These are phyloP conservation scores for Pycnonotus jocosus DNA, from an alignment of 2,113 vertebrate genomes.

Conservation along the genomic window DNA sequence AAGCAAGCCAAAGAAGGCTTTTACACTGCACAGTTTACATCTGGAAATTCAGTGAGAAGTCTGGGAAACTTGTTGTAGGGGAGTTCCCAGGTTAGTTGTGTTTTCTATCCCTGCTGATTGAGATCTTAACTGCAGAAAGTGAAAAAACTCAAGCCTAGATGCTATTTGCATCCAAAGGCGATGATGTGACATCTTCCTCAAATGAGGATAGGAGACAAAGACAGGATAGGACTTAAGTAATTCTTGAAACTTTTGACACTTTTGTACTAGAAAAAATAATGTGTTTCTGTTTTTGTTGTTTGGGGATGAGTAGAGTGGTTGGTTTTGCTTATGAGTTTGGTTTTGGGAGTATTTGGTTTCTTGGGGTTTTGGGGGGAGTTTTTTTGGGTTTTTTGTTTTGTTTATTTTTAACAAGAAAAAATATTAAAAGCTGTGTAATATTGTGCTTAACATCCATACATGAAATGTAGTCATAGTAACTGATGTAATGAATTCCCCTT, in stretches of 20 bases:
- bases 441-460: neutral
- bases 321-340: neutral
- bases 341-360: neutral
- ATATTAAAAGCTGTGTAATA: neutral
- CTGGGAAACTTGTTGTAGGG: neutral
- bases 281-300: neutral
- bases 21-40: neutral
- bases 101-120: neutral
- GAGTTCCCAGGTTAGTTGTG: neutral
- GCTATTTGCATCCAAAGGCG: neutral
- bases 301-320: accelerated
- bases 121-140: neutral
- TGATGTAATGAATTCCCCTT: neutral
- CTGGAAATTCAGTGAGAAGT: neutral
- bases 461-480: neutral
- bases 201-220: neutral
- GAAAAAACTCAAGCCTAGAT: neutral
- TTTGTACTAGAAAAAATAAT: neutral
- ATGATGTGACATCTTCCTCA: neutral
- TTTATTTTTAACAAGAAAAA: neutral
- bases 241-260: neutral
- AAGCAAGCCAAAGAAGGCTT: neutral
- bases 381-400: too few species aligned
- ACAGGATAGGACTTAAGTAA: neutral
- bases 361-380: too few species aligned